phyloP scores from a whole-genome alignment of 2,888 invertebrate genomes.

The Anorthoa munda region DNA sequence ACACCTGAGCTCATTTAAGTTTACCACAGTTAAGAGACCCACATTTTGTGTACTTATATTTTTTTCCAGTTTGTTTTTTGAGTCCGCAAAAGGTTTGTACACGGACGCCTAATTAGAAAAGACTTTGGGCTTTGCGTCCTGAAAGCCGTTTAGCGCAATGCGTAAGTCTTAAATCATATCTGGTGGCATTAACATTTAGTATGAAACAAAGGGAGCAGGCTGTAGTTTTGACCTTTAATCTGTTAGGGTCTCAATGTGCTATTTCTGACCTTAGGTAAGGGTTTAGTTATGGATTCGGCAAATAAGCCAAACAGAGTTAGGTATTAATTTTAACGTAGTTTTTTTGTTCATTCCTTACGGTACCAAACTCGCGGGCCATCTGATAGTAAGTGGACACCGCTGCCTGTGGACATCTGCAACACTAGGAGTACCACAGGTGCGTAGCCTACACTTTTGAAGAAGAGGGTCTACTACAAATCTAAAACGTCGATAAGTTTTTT shows the following conservation, averaged over 20 bases:
- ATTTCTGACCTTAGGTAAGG: not conserved
- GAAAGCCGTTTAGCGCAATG: constrained; percentile 42
- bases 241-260: not conserved
- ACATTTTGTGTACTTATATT: constrained; percentile 32
- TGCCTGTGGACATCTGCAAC: too few relatives aligned
- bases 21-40: constrained; percentile 59
- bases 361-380: not conserved
- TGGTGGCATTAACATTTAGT: constrained; percentile 33
- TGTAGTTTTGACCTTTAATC: constrained; percentile 14
- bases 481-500: too few relatives aligned
- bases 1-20: constrained; percentile 77
- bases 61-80: constrained; percentile 21
- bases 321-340: too few relatives aligned
- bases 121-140: constrained; percentile 8
- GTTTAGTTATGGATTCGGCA: not conserved
- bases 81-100: constrained; percentile 16
- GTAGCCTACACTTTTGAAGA: too few relatives aligned
- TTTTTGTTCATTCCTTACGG: not conserved
- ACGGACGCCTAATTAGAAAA: constrained; percentile 33
- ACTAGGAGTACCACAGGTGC: too few relatives aligned
- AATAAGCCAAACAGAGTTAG: too few relatives aligned
- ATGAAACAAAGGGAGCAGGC: constrained; percentile 14
- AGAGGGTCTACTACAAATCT: too few relatives aligned
- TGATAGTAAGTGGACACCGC: too few relatives aligned
- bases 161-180: constrained; percentile 49